phyloP scores from a whole-genome alignment of 2,888 invertebrate genomes.

The Agrotis exclamationis region DNA sequence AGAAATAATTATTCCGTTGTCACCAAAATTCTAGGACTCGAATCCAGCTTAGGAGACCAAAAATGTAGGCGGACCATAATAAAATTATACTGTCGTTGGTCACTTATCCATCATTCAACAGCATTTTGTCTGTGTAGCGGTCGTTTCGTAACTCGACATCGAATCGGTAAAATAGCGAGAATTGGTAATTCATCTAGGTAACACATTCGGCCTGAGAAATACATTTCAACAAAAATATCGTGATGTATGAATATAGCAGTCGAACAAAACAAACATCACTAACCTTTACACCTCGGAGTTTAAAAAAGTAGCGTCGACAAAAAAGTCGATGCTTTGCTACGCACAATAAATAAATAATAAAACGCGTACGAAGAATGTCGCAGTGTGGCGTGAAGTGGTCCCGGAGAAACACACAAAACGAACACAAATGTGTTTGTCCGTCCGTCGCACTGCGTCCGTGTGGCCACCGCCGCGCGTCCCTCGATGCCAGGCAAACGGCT shows the following conservation, averaged over 20 bases:
- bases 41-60: neutral
- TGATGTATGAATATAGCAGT: conserved; percentile 68
- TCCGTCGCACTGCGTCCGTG: conserved; percentile 62
- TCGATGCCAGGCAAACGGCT: conserved; percentile 63
- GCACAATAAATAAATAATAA: conserved; percentile 74
- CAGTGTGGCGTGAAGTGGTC: conserved; percentile 83
- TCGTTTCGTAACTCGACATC: conserved; percentile 32
- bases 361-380: conserved; percentile 77
- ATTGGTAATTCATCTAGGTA: conserved; percentile 37
- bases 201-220: conserved; percentile 40
- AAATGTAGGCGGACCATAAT: neutral
- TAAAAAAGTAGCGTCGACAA: conserved; percentile 75
- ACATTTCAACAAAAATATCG: conserved; percentile 59
- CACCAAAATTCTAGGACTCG: too few species aligned
- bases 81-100: neutral
- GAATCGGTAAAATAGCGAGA: conserved; percentile 22
- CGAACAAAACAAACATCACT: conserved; percentile 72
- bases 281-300: conserved; percentile 74
- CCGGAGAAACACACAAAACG: conserved; percentile 69
- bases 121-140: neutral
- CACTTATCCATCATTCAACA: neutral
- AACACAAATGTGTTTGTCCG: conserved; percentile 70
- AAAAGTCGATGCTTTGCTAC: conserved; percentile 65
- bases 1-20: too few species aligned
- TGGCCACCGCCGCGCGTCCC: conserved; percentile 58